Base-by-base conservation (phyloP, 1,140 invertebrate species). In the Lepidurus arcticus region DNA sequence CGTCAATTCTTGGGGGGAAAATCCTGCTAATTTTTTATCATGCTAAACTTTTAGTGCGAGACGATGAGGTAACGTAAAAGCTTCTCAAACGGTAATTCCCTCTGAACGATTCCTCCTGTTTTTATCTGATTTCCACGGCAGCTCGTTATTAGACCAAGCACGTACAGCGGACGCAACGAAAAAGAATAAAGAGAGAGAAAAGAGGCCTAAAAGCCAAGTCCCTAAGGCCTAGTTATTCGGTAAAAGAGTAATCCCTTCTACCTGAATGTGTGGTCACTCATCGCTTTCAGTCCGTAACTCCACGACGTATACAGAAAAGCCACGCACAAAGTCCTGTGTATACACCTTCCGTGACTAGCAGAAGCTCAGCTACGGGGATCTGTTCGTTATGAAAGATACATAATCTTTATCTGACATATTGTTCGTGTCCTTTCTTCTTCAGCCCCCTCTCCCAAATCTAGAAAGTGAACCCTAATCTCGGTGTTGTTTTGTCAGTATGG, bases 321-420 rank as follows among this genome's bases (percentile, higher is more conserved):
- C n/a, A 65, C 53, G 53, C 53, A 65, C 53, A 65, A 65, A 65
- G 53, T 9, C 53, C 53, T 21, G 0, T 16, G 45, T 65, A 21
- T 16, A 65, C 21, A 65, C 53, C 53, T 65, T 65, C 53, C 53
- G 53, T 65, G 53, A 65, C 53, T 34, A 16, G 53, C 21, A 65
- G 53, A 13, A 13, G 53, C 53, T 65, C 53, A 65, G 53, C 53
- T 65, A 21, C 53, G 53, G 13, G 53, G 53, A 65, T 65, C 53
- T 65, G 13, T 21, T n/a, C n/a, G 53, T 65, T 65, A 65, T 65
- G 53, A 65, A 65, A 65, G 53, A 65, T 65, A 65, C 53, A 65
- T 65, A 65, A 65, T 65, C 53, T 65, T 4, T 65, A 65, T 65
- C 53, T 13, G 53, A 65, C 53, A 16, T 65, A 65, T 65, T 65